Evolutionary conservation across 2,797 vertebrate species (phyloP).

Genomic region (Chelonia mydas): DNA sequence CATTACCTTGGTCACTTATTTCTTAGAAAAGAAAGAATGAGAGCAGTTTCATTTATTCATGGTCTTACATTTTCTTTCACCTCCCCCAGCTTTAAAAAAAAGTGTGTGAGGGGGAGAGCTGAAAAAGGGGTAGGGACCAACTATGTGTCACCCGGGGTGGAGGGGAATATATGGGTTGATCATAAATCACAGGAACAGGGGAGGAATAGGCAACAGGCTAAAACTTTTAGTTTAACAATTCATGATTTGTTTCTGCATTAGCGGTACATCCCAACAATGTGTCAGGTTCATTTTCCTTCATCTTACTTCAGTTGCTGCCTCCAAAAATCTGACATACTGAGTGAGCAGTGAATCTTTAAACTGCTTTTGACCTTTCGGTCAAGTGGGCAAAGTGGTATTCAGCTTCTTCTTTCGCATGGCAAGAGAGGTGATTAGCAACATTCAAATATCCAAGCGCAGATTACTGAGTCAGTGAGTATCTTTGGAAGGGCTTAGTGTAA

Average conservation of each 20-base stretch:
- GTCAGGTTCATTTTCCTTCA: not conserved
- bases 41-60: not conserved
- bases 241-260: not conserved
- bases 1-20: too few species aligned
- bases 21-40: too few species aligned
- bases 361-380: not conserved
- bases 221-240: not conserved
- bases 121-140: not conserved
- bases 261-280: not conserved
- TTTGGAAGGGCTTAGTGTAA: too few species aligned
- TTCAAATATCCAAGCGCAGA: too few species aligned
- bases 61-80: not conserved
- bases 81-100: not conserved
- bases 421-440: too few species aligned
- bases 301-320: slow-evolving; percentile 12
- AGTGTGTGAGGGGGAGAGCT: not conserved
- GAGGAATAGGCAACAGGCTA: not conserved
- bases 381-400: slow-evolving; percentile 12
- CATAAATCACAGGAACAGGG: not conserved
- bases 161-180: not conserved
- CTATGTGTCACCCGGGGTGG: not conserved
- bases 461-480: too few species aligned
- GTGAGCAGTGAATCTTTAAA: not conserved
- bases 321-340: slow-evolving; percentile 13
- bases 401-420: not conserved